Evolutionary conservation across 2,888 invertebrate species (phyloP).

Genomic region (Schrankia costaestrigalis): DNA sequence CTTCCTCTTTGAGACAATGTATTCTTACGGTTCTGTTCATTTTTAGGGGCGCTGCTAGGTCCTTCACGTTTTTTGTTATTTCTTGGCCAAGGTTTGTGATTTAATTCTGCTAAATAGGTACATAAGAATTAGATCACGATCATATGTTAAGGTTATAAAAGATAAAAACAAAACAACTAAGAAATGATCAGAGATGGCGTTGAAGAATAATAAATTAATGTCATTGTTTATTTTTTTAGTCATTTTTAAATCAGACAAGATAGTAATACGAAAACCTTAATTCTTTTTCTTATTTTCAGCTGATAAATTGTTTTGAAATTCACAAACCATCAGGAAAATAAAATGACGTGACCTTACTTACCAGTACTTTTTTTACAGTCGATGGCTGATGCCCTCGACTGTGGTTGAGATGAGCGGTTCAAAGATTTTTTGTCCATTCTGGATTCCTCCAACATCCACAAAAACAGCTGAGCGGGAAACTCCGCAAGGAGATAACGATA

Average conservation of each 20-base stretch:
- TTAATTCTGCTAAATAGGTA: conserved; percentile 52
- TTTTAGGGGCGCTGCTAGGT: conserved; percentile 78
- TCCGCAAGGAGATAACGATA: conserved; percentile 87
- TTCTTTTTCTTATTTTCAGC: background rate
- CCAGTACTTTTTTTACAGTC: conserved; percentile 88
- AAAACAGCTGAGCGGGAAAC: conserved; percentile 79
- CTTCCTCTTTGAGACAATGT: conserved; percentile 84
- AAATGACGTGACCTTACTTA: conserved; percentile 62
- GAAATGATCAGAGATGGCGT: no score
- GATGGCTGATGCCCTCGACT: conserved; percentile 85
- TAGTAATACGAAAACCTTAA: no score
- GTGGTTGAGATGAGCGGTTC: conserved; percentile 84
- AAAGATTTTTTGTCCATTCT: conserved; percentile 90
- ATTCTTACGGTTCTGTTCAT: conserved; percentile 84
- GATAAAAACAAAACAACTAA: no score
- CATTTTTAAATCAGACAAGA: no score
- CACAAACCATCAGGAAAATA: background rate
- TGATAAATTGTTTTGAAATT: background rate
- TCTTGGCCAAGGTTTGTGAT: conserved; percentile 82
- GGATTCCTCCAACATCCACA: conserved; percentile 80
- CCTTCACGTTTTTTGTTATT: conserved; percentile 85
- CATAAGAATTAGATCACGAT: background rate
- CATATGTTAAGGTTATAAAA: no score
- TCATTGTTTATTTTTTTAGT: no score
- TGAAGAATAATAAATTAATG: no score